phyloP scores from a whole-genome alignment of 1,140 invertebrate species.

The Condylostylus longicornis region DNA sequence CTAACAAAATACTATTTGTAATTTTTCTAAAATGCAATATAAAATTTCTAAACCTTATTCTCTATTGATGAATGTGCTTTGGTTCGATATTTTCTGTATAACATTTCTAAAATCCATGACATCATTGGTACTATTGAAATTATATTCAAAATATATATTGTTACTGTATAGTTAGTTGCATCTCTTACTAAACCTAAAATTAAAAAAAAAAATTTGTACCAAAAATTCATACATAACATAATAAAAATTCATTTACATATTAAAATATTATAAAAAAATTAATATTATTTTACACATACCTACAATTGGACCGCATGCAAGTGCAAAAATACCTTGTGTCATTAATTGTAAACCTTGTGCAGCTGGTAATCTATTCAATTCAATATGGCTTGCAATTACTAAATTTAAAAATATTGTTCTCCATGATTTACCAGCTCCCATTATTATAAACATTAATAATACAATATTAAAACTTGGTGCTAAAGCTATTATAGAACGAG shows the following conservation, averaged over 20 bases:
- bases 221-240: background rate
- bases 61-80: too few relatives aligned
- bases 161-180: constrained; percentile 15
- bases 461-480: constrained; percentile 17
- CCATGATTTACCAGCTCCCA: constrained; percentile 52
- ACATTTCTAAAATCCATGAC: too few relatives aligned
- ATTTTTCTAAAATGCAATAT: too few relatives aligned
- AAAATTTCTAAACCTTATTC: too few relatives aligned
- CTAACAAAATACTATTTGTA: too few relatives aligned
- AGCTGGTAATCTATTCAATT: constrained; percentile 42
- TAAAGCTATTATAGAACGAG: constrained; percentile 32
- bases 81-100: too few relatives aligned
- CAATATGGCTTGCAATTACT: constrained; percentile 50
- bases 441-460: constrained; percentile 19
- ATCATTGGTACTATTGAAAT: too few relatives aligned
- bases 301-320: constrained; percentile 43
- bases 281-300: constrained; percentile 31
- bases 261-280: background rate
- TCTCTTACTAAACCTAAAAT: constrained; percentile 19
- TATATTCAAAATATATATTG: constrained; percentile 24
- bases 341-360: constrained; percentile 49
- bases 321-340: constrained; percentile 42
- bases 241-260: background rate
- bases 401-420: constrained; percentile 51
- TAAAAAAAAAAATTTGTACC: background rate